Evolutionary conservation across 2,797 vertebrate species (phyloP).

Genomic region (Threskiornis aethiopicus): DNA sequence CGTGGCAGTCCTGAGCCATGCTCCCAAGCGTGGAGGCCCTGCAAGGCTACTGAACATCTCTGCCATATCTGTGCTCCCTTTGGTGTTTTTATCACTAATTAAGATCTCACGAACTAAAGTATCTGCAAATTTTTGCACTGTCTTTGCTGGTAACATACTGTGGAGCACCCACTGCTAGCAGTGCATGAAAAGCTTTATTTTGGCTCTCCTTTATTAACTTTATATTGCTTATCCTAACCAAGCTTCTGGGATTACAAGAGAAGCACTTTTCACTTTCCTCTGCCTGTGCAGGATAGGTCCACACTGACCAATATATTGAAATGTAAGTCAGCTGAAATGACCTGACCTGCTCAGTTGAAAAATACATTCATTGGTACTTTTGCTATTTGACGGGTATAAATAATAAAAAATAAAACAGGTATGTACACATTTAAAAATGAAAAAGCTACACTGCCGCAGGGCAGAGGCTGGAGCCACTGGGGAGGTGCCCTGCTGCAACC

Average conservation of each 20-base stretch:
- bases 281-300: not conserved
- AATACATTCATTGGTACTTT: not conserved
- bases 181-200: not conserved
- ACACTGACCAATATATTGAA: not conserved
- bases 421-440: not conserved
- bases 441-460: not conserved
- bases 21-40: not conserved
- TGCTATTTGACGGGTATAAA: not conserved
- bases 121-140: not conserved
- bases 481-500: not conserved
- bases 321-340: not conserved
- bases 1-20: fast-evolving
- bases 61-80: not conserved
- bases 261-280: not conserved
- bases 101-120: not conserved
- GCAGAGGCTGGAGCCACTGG: not conserved
- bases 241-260: not conserved
- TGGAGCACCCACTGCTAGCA: not conserved
- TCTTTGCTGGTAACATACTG: not conserved
- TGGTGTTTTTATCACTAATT: not conserved
- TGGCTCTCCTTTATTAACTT: not conserved
- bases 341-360: not conserved
- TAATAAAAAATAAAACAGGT: not conserved
- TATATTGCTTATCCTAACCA: not conserved
- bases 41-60: not conserved